Evolutionary conservation across 2,113 vertebrate species (phyloP).

Genomic region (Oxygymnocypris stewartii): DNA sequence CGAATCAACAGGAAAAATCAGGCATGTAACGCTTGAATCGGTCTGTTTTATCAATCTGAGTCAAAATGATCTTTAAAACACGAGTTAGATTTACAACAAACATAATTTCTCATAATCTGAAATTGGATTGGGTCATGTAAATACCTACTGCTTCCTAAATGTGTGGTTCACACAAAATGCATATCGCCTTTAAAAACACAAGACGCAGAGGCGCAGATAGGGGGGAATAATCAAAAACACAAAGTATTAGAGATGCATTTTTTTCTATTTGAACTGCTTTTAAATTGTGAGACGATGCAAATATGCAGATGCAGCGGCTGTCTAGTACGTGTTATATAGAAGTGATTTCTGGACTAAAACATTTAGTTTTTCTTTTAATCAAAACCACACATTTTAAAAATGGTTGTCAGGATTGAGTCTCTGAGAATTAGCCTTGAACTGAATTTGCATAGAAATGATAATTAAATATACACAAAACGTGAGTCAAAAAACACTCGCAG

Average conservation of each 20-base stretch:
- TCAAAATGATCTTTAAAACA: neutral
- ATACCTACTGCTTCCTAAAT: neutral
- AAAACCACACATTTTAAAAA: neutral
- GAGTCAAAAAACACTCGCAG: neutral
- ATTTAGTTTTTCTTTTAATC: neutral
- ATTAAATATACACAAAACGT: neutral
- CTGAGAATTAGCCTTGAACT: neutral
- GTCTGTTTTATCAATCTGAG: neutral
- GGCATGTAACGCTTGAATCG: neutral
- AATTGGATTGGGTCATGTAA: neutral
- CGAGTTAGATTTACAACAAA: neutral
- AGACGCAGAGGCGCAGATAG: neutral
- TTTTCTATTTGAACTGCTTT: neutral
- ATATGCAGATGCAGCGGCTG: neutral
- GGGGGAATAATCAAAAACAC: neutral
- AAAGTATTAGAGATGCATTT: neutral
- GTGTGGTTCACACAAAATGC: neutral
- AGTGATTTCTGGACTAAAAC: too few species aligned
- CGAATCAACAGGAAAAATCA: neutral
- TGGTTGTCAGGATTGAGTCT: neutral
- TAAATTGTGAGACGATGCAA: neutral
- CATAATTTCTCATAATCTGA: neutral
- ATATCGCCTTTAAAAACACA: too few species aligned
- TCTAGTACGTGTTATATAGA: too few species aligned
- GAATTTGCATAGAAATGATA: neutral